These are phyloP conservation scores for Drosophila greeni DNA, from an alignment of 2,888 invertebrate species.

Conservation along the genomic window DNA sequence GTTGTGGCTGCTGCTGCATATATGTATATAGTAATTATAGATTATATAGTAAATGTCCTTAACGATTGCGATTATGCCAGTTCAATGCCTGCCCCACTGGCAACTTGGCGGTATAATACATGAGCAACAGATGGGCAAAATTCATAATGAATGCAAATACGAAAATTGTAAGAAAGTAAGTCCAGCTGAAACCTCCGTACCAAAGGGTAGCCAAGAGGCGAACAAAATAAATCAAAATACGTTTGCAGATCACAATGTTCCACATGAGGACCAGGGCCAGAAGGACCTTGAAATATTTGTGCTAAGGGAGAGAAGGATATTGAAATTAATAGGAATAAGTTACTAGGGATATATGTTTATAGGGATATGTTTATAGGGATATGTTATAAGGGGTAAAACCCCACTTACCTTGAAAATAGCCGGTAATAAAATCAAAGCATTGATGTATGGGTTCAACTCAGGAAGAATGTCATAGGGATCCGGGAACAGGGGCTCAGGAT, in stretches of 20 bases:
- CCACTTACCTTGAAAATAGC: neutral
- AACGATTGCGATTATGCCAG: neutral
- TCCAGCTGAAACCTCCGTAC: rapidly evolving
- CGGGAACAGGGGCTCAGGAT: neutral
- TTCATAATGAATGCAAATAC: neutral
- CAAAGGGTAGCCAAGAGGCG: neutral
- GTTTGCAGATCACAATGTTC: neutral
- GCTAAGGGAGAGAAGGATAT: neutral
- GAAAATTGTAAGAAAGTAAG: neutral
- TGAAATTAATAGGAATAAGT: too few relatives aligned
- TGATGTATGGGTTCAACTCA: neutral
- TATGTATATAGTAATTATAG: too few relatives aligned
- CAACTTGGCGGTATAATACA: neutral
- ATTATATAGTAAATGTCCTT: too few relatives aligned
- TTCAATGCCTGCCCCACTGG: neutral
- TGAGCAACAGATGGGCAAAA: rapidly evolving
- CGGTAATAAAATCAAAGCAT: neutral
- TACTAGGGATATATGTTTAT: too few relatives aligned
- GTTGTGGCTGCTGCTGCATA: too few relatives aligned
- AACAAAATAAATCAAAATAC: neutral
- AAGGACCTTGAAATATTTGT: neutral
- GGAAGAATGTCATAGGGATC: neutral
- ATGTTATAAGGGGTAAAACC: neutral
- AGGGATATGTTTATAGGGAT: too few relatives aligned
- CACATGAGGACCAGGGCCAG: neutral